A percentile compares a stretch with the other conserved stretches of the same genome.
These are phyloP conservation scores for Urechis unicinctus DNA, from an alignment of 2,888 invertebrate genomes.

Conservation along the genomic window DNA sequence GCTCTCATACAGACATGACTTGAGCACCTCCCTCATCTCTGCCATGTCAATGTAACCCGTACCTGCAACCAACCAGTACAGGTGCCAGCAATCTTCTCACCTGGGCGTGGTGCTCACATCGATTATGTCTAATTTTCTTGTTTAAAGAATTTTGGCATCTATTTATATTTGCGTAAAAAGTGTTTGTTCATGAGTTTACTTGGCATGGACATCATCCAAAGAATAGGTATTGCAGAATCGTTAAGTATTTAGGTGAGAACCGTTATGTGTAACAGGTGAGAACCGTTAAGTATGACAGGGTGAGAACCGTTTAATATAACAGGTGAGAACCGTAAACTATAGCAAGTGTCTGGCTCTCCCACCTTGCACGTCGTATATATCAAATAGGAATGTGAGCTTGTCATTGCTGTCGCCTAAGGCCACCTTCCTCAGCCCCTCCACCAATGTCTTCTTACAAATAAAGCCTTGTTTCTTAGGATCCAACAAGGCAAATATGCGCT, in stretches of 20 bases:
- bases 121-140: too few relatives aligned
- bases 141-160: too few relatives aligned
- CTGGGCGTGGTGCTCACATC: too few relatives aligned
- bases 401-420: slow-evolving; percentile 83
- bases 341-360: slow-evolving; percentile 40
- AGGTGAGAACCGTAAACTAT: too few relatives aligned
- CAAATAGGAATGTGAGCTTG: slow-evolving; percentile 86
- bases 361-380: slow-evolving; percentile 92
- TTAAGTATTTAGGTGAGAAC: too few relatives aligned
- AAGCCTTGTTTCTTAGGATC: slow-evolving; percentile 86
- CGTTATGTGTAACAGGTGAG: too few relatives aligned
- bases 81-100: background rate
- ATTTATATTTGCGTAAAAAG: too few relatives aligned
- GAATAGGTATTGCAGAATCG: too few relatives aligned
- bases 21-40: slow-evolving; percentile 83
- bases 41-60: slow-evolving; percentile 84
- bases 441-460: slow-evolving; percentile 82
- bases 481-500: slow-evolving; percentile 88
- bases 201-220: too few relatives aligned
- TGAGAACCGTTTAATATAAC: too few relatives aligned
- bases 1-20: slow-evolving; percentile 92
- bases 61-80: slow-evolving; percentile 55
- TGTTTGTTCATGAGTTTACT: too few relatives aligned
- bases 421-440: slow-evolving; percentile 84
- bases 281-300: too few relatives aligned